Evolutionary conservation across 2,888 invertebrate genomes (phyloP).

Genomic region (Pachycephus smyrnensis): DNA sequence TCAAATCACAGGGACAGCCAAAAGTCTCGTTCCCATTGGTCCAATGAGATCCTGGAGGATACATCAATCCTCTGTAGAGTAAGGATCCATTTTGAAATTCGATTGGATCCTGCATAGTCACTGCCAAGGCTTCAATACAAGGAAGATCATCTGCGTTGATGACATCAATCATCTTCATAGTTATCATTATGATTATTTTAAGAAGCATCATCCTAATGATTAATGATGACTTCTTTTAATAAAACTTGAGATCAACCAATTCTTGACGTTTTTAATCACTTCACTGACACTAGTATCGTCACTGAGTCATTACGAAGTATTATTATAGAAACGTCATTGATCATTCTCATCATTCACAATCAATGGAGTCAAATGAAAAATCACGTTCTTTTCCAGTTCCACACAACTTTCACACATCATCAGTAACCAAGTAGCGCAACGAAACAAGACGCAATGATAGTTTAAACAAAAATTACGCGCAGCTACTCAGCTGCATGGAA

Average conservation of each 20-base stretch:
- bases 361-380: too few relatives aligned
- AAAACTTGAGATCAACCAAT: not conserved
- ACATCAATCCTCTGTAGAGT: conserved; percentile 5
- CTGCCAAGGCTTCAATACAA: conserved; percentile 13
- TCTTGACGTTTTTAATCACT: not conserved
- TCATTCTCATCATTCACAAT: too few relatives aligned
- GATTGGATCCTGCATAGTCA: conserved; percentile 17
- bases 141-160: not conserved
- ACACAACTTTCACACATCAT: not conserved
- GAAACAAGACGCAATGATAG: not conserved
- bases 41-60: conserved; percentile 25
- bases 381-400: too few relatives aligned
- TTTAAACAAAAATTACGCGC: not conserved
- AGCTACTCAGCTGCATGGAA: not conserved
- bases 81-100: conserved; percentile 18
- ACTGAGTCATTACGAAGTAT: too few relatives aligned
- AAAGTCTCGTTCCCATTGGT: conserved; percentile 8
- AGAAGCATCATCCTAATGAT: not conserved
- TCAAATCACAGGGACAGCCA: conserved; percentile 29
- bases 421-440: not conserved
- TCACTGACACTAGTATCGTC: not conserved
- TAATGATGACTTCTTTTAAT: not conserved
- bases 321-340: too few relatives aligned
- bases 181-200: not conserved
- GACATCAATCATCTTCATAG: not conserved